A percentile compares a stretch with the other conserved stretches of the same genome.
Conservation (phyloP, 2,888 invertebrate species). For the Tortrix viridana region DNA sequence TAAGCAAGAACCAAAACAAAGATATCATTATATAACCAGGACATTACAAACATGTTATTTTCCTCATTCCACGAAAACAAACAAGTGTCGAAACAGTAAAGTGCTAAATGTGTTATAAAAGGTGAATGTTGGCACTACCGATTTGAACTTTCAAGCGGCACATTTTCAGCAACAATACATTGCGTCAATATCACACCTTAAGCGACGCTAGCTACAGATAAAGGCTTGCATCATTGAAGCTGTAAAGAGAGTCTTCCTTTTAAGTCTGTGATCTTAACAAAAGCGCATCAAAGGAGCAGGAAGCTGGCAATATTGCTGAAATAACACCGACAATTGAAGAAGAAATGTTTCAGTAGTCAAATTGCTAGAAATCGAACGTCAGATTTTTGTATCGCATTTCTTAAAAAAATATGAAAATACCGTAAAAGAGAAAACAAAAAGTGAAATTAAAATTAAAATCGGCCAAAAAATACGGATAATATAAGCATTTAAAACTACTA, state of each 20-base stretch:
- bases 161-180: constrained; percentile 25
- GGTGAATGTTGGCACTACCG: constrained; percentile 28
- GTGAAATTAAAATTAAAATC: too few species aligned
- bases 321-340: too few species aligned
- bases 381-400: too few species aligned
- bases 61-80: constrained; percentile 19
- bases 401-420: too few species aligned
- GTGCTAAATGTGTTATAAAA: constrained; percentile 34
- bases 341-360: too few species aligned
- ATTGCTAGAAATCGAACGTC: too few species aligned
- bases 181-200: constrained; percentile 22
- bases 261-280: too few species aligned
- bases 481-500: too few species aligned
- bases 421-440: too few species aligned
- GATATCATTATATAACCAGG: neutral
- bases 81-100: constrained; percentile 26
- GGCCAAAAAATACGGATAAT: too few species aligned
- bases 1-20: neutral
- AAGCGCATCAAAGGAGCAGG: too few species aligned
- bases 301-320: too few species aligned
- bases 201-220: constrained; percentile 7
- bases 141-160: constrained; percentile 33
- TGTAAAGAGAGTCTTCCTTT: neutral
- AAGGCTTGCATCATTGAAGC: constrained; percentile 3
- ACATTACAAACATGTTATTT: constrained; percentile 31